A percentile compares a stretch with the other conserved stretches of the same genome.
Conservation (phyloP, 2,888 invertebrate genomes). For the Aplocera efformata region DNA sequence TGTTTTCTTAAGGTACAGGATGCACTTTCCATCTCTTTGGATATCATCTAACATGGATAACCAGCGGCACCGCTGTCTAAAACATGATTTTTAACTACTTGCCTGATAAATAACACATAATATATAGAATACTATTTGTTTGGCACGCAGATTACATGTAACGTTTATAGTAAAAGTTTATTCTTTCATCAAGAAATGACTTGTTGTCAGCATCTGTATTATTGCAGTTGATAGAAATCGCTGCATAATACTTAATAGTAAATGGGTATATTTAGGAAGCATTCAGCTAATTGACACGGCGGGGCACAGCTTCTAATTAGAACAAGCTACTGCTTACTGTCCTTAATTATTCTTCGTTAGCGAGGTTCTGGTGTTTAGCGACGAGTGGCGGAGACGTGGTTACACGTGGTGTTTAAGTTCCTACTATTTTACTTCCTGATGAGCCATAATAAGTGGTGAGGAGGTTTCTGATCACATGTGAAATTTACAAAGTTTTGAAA, state of each 20-base stretch:
- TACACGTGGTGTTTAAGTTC: conserved; percentile 2
- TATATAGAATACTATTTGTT: too few species aligned
- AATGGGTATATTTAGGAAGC: conserved; percentile 7
- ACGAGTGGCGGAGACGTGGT: conserved; percentile 1
- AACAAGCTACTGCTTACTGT: conserved; percentile 3
- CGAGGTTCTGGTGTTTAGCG: conserved; percentile 9
- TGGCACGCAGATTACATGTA: too few species aligned
- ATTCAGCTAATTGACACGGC: conserved; percentile 13
- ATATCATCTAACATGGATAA: too few species aligned
- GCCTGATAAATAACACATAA: too few species aligned
- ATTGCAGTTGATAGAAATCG: conserved; percentile 16
- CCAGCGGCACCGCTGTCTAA: too few species aligned
- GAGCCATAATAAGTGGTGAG: neutral
- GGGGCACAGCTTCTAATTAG: conserved; percentile 15
- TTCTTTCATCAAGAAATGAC: too few species aligned
- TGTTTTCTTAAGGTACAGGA: too few species aligned
- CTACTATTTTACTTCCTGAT: conserved; percentile 2
- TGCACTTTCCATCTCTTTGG: too few species aligned
- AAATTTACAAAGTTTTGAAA: too few species aligned
- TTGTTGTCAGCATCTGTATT: too few species aligned
- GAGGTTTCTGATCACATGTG: neutral
- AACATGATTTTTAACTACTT: too few species aligned
- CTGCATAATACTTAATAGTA: conserved; percentile 1
- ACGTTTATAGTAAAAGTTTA: too few species aligned
- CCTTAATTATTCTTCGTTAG: neutral